Evolutionary conservation across 2,113 vertebrate species (phyloP).

Genomic region (Dinomys branickii): DNA sequence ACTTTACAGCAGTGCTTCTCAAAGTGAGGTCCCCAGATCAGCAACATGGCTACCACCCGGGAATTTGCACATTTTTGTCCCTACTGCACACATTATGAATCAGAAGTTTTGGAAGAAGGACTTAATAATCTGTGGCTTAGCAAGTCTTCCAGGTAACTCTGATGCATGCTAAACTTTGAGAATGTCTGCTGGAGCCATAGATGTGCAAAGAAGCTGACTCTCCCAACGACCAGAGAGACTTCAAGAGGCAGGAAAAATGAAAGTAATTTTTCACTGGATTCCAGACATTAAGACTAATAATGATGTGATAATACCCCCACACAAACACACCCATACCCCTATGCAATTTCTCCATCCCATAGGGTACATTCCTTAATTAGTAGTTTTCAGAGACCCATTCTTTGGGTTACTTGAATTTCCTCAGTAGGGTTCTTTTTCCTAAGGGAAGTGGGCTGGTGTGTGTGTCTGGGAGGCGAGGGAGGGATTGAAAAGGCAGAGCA

Average conservation of each 20-base stretch:
- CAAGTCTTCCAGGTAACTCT: background rate
- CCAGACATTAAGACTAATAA: constrained; percentile 25
- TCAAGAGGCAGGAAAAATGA: background rate
- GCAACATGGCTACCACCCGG: background rate
- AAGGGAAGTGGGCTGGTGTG: background rate
- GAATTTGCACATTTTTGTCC: background rate
- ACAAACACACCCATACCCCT: background rate
- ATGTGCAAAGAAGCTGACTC: background rate
- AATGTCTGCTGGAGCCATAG: background rate
- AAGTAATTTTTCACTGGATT: constrained; percentile 32
- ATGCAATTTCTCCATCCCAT: background rate
- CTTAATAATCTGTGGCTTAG: background rate
- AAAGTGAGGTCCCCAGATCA: background rate
- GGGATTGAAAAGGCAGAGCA: background rate
- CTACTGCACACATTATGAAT: background rate
- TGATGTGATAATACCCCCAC: background rate
- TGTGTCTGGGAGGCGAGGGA: too few species aligned
- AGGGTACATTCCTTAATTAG: constrained; percentile 6
- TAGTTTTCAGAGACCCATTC: background rate
- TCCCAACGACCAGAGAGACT: background rate
- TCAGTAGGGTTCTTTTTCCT: background rate
- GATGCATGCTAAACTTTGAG: background rate
- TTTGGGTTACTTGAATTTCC: constrained; percentile 26
- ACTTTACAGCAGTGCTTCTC: background rate
- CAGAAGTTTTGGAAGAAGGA: background rate